Evolutionary conservation across 2,113 vertebrate species (phyloP), one percentile per base, ranked within the genome.

Genomic region (Heliornis fulica): DNA sequence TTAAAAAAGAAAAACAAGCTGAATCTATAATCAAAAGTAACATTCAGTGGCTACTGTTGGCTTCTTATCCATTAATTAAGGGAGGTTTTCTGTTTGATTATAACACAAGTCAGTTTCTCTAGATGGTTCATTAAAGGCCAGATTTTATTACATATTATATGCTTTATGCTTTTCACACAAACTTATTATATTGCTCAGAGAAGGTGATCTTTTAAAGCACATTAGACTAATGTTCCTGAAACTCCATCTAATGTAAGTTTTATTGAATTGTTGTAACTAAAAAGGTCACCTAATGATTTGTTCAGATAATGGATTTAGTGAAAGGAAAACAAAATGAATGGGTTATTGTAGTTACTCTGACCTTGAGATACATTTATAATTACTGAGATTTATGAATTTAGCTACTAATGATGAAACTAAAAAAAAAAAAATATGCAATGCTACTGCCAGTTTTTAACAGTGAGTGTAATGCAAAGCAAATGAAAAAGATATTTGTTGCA

Each of bases 81-180:
- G 84, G 57, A 97, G 92, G 57, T 69, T 93, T 97, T 97, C 95
- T 86, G 92, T 53, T 92, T 96, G 98, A 96, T 97, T 97, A 97
- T 94, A 97, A 60, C 81, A 97, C 16, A 36, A 97, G 96, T 98
- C 97, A 97, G 83, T 97, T 98, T 98, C 97, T 97, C 96, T 98
- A 95, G 96, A 98, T 98, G 98, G 98, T 98, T 99, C 98, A 99
- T 99, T 99, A 99, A 98, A 99, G 98, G 98, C 98, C 98, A 98
- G 98, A 98, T 98, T 99, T 99, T 99, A 99, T 98, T 98, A 98
- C 97, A 95, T 98, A 99, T 99, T 98, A 98, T 97, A 98, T 98
- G 98, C 98, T 99, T 99, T 98, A 98, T 98, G 98, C 97, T 98
- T 98, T 98, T 98, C 98, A 98, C 98, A 98, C 98, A 99, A 99